Evolutionary conservation across 2,113 vertebrate species (phyloP), one percentile per base, ranked within the genome.

Genomic region (Nycticorax nycticorax): DNA sequence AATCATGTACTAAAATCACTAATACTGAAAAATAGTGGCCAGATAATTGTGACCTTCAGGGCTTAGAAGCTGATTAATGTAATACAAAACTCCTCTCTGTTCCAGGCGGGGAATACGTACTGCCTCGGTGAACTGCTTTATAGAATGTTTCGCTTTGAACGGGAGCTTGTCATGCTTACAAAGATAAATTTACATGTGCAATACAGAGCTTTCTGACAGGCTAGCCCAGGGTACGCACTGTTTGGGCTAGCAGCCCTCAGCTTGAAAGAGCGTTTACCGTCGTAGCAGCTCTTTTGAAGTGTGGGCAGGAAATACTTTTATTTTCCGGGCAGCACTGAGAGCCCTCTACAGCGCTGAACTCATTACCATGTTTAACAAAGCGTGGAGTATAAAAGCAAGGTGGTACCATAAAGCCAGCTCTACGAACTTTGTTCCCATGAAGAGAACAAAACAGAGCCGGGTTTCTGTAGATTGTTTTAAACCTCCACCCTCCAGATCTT

Each of bases 21-120:
- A 97, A 95, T 93, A 91, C 85, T 93, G 92, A 93, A 96, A 96
- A 93, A 86, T 89, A 95, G 96, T 91, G 97, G 93, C 72, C 96
- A 85, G 94, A 95, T 94, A 96, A 97, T 95, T 94, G 92, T 92
- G 95, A 97, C 96, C 96, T 96, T 94, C 94, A 94, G 96, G 86
- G 89, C 73, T 94, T 86, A 94, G 92, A 82, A 68, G 57, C 68
- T 84, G 64, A 92, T 92, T 95, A 95, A 91, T 83, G 94, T 88
- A 97, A 97, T 57, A 69, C 37, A 97, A 89, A 90, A 94, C 92
- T 91, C 69, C 85, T 59, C 74, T 90, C 91, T 91, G 72, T 91
- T 94, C 35, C 41, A 76, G 60, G 83, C 48, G 68, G 73, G 85
- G 56, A 78, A 91, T 50, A 47, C 48, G 74, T 22, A 77, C 63